Conservation (phyloP, 2,797 vertebrate species). For the Selene dorsalis region DNA sequence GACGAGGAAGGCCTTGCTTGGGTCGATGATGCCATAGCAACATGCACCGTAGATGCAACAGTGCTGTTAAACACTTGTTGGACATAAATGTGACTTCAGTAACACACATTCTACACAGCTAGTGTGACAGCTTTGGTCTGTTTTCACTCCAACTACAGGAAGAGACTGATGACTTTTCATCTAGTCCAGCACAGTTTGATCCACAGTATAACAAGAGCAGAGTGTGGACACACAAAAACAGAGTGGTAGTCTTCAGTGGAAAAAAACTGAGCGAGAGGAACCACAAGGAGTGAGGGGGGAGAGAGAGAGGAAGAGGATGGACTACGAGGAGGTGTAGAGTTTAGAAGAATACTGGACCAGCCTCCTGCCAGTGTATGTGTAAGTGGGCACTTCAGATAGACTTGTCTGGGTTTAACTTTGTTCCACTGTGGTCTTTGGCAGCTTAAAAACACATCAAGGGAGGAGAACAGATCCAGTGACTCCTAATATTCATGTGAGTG, state of each 20-base stretch:
- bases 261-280: slow-evolving; percentile 18
- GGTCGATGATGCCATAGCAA: slow-evolving; percentile 15
- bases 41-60: slow-evolving; percentile 34
- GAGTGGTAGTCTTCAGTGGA: slow-evolving; percentile 12
- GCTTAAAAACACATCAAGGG: slow-evolving; percentile 90
- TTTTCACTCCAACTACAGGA: slow-evolving; percentile 9
- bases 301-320: slow-evolving; percentile 18
- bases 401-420: slow-evolving; percentile 66
- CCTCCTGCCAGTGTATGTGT: slow-evolving; percentile 69
- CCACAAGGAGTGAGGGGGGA: neutral
- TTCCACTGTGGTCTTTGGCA: slow-evolving; percentile 92
- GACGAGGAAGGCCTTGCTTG: slow-evolving; percentile 22
- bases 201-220: slow-evolving; percentile 10
- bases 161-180: neutral
- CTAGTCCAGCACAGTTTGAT: slow-evolving; percentile 44
- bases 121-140: slow-evolving; percentile 51
- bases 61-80: slow-evolving; percentile 4
- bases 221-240: slow-evolving; percentile 8
- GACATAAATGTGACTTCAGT: neutral
- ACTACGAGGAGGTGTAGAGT: slow-evolving; percentile 30
- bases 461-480: slow-evolving; percentile 93
- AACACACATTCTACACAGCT: slow-evolving; percentile 11
- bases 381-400: slow-evolving; percentile 92
- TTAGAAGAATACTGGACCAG: slow-evolving; percentile 77
- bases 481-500: slow-evolving; percentile 45